These are phyloP conservation scores for Odocoileus virginianus DNA, from an alignment of 2,113 vertebrate species.

Conservation along the genomic window DNA sequence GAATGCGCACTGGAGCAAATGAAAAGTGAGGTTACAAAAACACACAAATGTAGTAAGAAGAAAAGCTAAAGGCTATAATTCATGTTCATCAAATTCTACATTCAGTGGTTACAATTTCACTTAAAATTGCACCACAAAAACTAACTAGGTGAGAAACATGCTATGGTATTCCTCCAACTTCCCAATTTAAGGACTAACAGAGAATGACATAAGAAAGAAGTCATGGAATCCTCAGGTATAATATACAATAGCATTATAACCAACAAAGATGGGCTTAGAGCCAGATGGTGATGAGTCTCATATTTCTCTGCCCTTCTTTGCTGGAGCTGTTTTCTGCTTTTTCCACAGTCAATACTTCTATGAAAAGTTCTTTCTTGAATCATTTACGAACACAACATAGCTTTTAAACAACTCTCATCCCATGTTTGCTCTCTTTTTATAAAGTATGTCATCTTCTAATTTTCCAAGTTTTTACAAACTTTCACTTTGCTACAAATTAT, in stretches of 20 bases:
- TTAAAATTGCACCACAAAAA: neutral
- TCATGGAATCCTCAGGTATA: neutral
- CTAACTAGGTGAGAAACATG: neutral
- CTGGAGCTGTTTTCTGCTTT: neutral
- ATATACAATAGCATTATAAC: neutral
- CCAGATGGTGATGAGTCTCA: neutral
- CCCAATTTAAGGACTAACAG: neutral
- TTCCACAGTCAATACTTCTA: neutral
- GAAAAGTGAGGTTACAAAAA: neutral
- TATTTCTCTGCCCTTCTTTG: neutral
- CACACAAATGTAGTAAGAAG: neutral
- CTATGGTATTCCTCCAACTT: neutral
- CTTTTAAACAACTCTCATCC: neutral
- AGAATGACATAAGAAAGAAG: neutral
- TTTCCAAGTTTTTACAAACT: conserved; percentile 5
- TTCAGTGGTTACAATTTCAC: neutral
- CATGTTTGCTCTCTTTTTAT: neutral
- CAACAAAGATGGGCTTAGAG: neutral
- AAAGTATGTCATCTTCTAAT: neutral
- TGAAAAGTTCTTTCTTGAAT: neutral
- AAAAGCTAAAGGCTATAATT: neutral
- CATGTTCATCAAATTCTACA: neutral
- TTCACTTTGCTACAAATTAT: neutral
- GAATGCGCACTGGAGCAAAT: neutral
- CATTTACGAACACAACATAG: neutral